Evolutionary conservation across 2,888 invertebrate genomes (phyloP), one percentile per base, ranked within the genome.

Genomic region (Omphaloscelis lunosa): DNA sequence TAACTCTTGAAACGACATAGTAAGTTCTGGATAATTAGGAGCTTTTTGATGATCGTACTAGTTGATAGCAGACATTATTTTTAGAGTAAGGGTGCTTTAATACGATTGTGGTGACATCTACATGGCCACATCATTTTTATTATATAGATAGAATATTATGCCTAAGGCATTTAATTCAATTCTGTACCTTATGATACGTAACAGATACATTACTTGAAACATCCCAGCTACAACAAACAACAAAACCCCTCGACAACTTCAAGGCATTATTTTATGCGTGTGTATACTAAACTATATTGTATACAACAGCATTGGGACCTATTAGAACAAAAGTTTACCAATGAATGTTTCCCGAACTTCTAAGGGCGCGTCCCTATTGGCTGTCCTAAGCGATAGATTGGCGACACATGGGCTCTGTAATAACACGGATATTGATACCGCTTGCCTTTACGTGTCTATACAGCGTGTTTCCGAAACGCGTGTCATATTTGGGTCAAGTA

Each of bases 301-400:
- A 80, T 23, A 73, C 71, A 68, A 15, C 45, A 72, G 65, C 56
- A 12, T 62, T 66, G 81, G 69, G 72, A 68, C 29, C 39, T 65
- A 45, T 83, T 69, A 69, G 12, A 41, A 70, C 72, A 72, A 80
- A 83, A 83, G 69, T 83, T 83, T 72, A 11, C 27, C 77, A 77
- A 83, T 83, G 83, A 75, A 75, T 79, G 84, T 72, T 61, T n/a
- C 66, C 61, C 8, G 2, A 77, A 77, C 75, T 78, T 80, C 65
- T 62, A 56, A 66, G 59, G 73, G 51, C 11, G 11, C 17, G 62
- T 63, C 70, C 61, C 82, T 63, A 72, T 77, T 79, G 75, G 73
- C 63, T 56, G 69, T 69, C 12, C 39, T 71, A 75, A 77, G 67
- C 77, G 75, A 79, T 75, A 79, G 65, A 79, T 83, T 79, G 75